Conservation (phyloP, 2,888 invertebrate species). For the Coleophora flavipennella region DNA sequence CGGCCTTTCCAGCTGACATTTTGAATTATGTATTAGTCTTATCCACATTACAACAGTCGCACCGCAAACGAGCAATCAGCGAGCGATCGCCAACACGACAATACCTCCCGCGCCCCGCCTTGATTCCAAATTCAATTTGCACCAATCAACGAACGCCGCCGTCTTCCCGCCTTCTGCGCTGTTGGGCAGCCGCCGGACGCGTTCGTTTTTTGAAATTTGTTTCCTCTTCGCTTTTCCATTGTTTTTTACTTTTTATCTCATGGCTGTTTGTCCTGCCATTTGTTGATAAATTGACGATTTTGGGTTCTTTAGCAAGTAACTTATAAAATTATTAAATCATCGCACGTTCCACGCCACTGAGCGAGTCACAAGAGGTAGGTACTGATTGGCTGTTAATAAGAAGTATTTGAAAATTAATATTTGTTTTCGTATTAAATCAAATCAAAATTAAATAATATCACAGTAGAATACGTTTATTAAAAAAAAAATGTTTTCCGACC, state of each 20-base stretch:
- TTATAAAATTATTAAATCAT: too few species aligned
- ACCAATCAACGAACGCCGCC: slow-evolving; percentile 64
- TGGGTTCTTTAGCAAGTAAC: too few species aligned
- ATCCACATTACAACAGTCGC: slow-evolving; percentile 38
- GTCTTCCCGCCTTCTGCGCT: slow-evolving; percentile 67
- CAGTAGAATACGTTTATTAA: too few species aligned
- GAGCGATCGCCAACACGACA: slow-evolving; percentile 71
- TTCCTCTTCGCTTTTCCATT: slow-evolving; percentile 11
- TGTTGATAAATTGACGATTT: not conserved
- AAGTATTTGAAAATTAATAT: too few species aligned
- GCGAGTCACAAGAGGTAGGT: too few species aligned
- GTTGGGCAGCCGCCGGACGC: slow-evolving; percentile 48
- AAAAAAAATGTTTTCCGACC: too few species aligned
- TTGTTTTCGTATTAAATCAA: too few species aligned
- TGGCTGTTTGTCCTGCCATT: slow-evolving; percentile 15
- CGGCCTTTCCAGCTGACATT: too few species aligned
- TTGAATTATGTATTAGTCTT: slow-evolving; percentile 7
- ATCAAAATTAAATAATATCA: too few species aligned
- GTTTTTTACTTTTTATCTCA: not conserved
- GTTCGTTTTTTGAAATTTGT: slow-evolving; percentile 23
- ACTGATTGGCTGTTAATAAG: too few species aligned
- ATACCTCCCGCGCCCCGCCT: slow-evolving; percentile 44
- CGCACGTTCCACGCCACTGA: too few species aligned
- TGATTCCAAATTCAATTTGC: slow-evolving; percentile 72
- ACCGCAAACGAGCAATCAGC: slow-evolving; percentile 72